Base-by-base conservation (phyloP, 2,797 vertebrate genomes). In the Halcyon badia region DNA sequence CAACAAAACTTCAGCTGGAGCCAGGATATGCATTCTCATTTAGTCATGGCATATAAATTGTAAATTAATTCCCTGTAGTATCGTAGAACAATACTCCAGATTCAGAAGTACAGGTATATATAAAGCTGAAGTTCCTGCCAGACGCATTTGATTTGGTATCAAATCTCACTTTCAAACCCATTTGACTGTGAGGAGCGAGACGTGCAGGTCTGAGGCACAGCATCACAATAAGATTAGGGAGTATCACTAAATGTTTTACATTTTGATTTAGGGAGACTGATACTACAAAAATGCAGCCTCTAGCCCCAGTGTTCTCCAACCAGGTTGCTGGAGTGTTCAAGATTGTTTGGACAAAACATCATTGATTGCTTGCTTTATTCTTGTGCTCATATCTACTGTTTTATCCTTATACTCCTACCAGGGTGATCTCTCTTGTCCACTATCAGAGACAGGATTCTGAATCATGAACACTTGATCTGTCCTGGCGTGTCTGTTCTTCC, bases 1-100 rank as follows among this genome's bases (percentile, higher is more conserved):
- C 49, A 77, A 39, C 13, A 58, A 68, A 94, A 42, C 4, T 75
- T 81, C n/a, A 61, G 16, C n/a, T 83, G 72, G 72, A 91, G 54
- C 11, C 60, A 83, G 51, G 68, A 82, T 84, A 62, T 77, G 26
- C 37, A 60, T 88, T 87, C 65, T 69, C 91, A 81, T 79, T 87
- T 90, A 75, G 72, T 91, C 18, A 26, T 19, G 26, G 31, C 41
- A 69, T 71, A 61, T 28, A 54, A 88, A 88, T 22, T 54, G 26
- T 28, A 75, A 75, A 88, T 83, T 1, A 64, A 54, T 86, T 83
- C 54, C 17, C 30, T 81, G 44, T 42, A 22, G 20, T 57, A 21
- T 24, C 4, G 1, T 52, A 80, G 48, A 92, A 48, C 46, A 65
- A 42, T 49, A 62, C 25, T 85, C 33, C 24, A 65, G 18, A 78